A percentile compares a stretch with the other conserved stretches of the same genome.
Conservation (phyloP, 2,888 invertebrate genomes). For the Onchidella celtica region DNA sequence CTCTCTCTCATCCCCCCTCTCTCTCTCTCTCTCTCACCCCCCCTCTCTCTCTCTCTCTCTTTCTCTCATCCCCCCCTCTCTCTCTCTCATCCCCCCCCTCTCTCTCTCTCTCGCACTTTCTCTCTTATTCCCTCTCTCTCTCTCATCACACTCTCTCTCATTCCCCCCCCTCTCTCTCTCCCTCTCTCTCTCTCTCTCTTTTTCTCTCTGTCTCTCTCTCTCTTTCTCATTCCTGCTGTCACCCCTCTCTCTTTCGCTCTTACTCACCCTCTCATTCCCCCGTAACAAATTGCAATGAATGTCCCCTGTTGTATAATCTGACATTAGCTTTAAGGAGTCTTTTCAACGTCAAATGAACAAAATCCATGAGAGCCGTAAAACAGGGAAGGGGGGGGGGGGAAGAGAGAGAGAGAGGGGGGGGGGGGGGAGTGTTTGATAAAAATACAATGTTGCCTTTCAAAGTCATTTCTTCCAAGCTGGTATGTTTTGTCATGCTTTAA, state of each 20-base stretch:
- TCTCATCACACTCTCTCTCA: no score
- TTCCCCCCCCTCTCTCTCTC: not conserved
- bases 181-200: no score
- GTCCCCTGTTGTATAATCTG: no score
- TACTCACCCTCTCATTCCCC: slow-evolving; percentile 59
- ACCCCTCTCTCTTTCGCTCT: slow-evolving; percentile 10
- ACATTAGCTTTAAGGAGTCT: not conserved
- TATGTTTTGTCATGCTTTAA: no score
- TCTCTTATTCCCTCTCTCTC: no score
- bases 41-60: not conserved
- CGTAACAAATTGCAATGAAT: no score
- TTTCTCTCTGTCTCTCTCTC: slow-evolving; percentile 31
- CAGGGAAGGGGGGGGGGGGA: not conserved
- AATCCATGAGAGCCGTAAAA: no score
- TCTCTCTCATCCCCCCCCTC: no score
- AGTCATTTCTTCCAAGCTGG: no score
- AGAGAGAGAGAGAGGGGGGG: not conserved
- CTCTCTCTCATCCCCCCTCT: not conserved
- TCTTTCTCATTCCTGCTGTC: slow-evolving; percentile 26
- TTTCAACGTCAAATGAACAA: no score
- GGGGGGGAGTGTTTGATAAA: not conserved
- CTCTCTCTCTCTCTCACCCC: not conserved
- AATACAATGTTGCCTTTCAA: no score
- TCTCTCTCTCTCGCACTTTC: no score
- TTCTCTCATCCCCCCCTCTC: not conserved